Base-by-base conservation (phyloP, 2,797 vertebrate genomes). In the Acanthurus leucopareius region DNA sequence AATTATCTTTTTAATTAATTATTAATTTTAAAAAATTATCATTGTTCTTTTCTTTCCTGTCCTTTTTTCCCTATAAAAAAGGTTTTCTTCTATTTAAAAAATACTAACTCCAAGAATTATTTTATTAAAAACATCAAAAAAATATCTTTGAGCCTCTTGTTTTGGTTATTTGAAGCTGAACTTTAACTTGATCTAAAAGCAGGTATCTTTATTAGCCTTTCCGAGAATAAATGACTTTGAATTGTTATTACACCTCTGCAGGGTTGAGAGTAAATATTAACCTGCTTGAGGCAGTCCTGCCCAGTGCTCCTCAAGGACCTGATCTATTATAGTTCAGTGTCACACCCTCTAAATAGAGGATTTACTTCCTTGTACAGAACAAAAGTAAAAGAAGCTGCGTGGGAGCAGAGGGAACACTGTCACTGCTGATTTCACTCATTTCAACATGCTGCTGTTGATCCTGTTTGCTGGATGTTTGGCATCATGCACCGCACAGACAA, bases 401-500 rank as follows among this genome's bases (percentile, higher is more conserved):
- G 3, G 11, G 40, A 73, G 45, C 57, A 57, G 42, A 44, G 28
- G 20, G 5, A 17, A 28, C 14, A 5, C 15, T 40, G 52, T 53
- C 9, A 44, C 1, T 0, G 6, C 17, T 10, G 5, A 54, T 35
- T 58, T 69, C 7, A 1, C 32, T 22, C 45, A 25, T 3, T 1
- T 67, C 64, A 86, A 79, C 63, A 94, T 94, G 92, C 42, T 90
- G 69, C 72, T 76, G 57, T 60, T 92, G 44, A 20, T 92, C 25
- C 28, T 93, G 28, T 54, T 90, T 3, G 45, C 83, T 44, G 86
- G 69, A n/a, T 89, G 64, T 77, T 54, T 93, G 68, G 51, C 77
- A 42, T 75, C 70, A 2, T 80, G 75, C 58, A 22, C 72, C 1
- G 77, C 84, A 56, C 77, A 90, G 51, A 65, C 53, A 28, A 45